Evolutionary conservation across 2,797 vertebrate species (phyloP), one percentile per base, ranked within the genome.

Genomic region (Setipinna tenuifilis): DNA sequence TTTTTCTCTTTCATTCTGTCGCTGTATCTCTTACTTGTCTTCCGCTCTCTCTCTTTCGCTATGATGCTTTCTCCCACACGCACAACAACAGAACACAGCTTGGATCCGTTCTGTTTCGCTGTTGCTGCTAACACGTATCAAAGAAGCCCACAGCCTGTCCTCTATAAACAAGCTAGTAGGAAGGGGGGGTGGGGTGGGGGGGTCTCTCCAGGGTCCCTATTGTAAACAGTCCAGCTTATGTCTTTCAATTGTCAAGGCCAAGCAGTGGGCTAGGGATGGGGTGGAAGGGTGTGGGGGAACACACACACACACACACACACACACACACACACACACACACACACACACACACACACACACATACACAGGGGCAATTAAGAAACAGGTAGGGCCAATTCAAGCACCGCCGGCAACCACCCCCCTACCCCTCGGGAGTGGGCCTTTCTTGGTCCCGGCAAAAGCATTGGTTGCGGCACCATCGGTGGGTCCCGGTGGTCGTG

Each of bases 211-310:
- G 31, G 84, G 86, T 83, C 50, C 82, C 85, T 31, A 57, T 81
- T 82, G 21, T 84, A 86, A 86, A 78, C 82, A 83, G 82, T 65
- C 82, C 81, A 82, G 28, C 83, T 81, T 84, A 78, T 86, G 86
- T 89, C 86, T 90, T 78, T 90, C 86, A 86, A 84, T 85, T 87
- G 86, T 81, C 86, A 86, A 71, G 58, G 46, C 68, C 75, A 28
- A 85, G 71, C 31, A 68, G 46, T 48, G 82, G 57, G 78, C 58
- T n/a, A 17, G 65, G 28, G 65, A 3, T 3, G 31, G 28, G 16
- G 68, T 19, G 16, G 5, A 5, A 31, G 1, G 3, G 65, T 71
- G 25, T 71, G 25, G 50, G 50, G 50, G 50, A 54, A 54, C 50
- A 54, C 50, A 54, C 50, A 54, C 50, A 54, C 50, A 48, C 46